A percentile compares a stretch with the other conserved stretches of the same genome.
These are phyloP conservation scores for cat (Felis catus) DNA, from an alignment of 2,113 vertebrate species.

Conservation along the genomic window DNA sequence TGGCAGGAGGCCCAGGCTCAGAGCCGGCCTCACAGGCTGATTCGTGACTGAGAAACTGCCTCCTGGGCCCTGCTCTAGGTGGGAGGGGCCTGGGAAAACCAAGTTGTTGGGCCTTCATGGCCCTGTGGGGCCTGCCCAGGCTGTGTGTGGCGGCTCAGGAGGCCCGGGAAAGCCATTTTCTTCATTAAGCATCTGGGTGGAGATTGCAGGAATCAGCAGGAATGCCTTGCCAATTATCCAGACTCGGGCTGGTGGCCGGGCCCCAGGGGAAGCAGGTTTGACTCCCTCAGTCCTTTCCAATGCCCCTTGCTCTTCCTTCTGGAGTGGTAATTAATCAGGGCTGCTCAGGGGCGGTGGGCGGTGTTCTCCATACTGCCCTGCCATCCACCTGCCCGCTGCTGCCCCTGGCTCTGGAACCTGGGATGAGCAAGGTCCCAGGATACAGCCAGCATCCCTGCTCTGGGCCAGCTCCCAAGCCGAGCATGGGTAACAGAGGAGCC, in stretches of 20 bases:
- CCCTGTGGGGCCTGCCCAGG: slow-evolving; percentile 34
- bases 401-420: not conserved
- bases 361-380: not conserved
- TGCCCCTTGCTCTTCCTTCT: not conserved
- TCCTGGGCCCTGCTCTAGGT: slow-evolving; percentile 38
- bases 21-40: slow-evolving; percentile 59
- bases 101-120: not conserved
- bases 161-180: not conserved
- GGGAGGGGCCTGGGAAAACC: slow-evolving; percentile 73
- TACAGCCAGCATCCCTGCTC: not conserved
- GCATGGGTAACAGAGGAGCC: too few relatives aligned
- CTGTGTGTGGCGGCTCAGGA: slow-evolving; percentile 56
- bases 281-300: not conserved
- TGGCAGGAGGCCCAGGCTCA: slow-evolving; percentile 53
- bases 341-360: not conserved
- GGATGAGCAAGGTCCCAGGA: not conserved
- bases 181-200: slow-evolving; percentile 43
- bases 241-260: not conserved
- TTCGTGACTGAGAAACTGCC: slow-evolving; percentile 64
- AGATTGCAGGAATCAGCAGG: not conserved
- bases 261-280: not conserved
- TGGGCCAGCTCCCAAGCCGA: not conserved
- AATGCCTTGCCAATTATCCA: not conserved
- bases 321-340: not conserved
- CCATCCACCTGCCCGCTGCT: not conserved